Conservation (phyloP, 2,113 vertebrate genomes). For the Athene noctua region DNA sequence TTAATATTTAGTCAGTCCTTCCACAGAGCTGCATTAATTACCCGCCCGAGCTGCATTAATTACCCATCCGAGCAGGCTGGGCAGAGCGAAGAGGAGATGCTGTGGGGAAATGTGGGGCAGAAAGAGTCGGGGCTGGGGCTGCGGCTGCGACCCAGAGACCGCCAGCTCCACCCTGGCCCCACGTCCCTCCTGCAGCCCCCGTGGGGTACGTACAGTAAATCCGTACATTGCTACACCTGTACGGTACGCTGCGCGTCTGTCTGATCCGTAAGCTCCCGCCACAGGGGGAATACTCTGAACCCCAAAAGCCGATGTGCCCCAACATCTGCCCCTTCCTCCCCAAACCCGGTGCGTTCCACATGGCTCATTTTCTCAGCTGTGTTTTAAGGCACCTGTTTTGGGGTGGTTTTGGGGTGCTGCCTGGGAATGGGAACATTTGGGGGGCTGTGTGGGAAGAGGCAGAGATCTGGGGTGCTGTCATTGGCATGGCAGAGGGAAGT, state of each 20-base stretch:
- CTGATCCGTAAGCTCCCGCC: accelerated
- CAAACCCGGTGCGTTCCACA: accelerated
- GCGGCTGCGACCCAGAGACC: background rate
- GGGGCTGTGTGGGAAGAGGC: background rate
- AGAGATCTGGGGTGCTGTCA: background rate
- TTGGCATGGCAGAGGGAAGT: background rate
- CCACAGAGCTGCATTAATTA: background rate
- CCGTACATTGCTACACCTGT: accelerated
- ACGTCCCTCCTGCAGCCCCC: background rate
- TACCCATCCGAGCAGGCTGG: background rate
- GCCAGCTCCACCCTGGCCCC: background rate
- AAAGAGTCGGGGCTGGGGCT: background rate
- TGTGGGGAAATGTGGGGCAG: background rate
- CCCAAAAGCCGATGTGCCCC: background rate
- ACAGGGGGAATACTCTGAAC: background rate
- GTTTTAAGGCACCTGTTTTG: background rate
- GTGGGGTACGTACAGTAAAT: accelerated
- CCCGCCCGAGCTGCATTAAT: background rate
- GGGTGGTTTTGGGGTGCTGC: background rate
- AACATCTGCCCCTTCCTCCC: background rate
- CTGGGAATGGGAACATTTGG: background rate
- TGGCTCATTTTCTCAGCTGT: too few species aligned
- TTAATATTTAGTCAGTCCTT: background rate
- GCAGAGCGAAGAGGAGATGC: background rate
- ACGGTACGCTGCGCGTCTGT: accelerated